A percentile compares a stretch with the other conserved stretches of the same genome.
Evolutionary conservation across 1,140 invertebrate species (phyloP).

Genomic region (Meloidogyne exigua): DNA sequence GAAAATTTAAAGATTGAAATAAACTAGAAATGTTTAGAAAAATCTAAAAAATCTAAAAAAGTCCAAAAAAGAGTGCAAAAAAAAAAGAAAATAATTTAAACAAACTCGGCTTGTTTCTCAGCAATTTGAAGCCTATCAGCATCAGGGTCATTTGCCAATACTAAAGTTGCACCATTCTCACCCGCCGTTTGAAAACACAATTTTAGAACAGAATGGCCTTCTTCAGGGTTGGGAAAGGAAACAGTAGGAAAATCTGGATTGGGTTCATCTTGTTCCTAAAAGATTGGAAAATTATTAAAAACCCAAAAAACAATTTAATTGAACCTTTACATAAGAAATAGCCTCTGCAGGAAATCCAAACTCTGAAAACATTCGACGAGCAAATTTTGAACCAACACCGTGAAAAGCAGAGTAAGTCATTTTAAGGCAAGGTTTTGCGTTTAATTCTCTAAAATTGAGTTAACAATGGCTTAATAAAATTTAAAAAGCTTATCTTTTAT

Average conservation of each 20-base stretch:
- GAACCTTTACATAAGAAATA: conserved; percentile 74
- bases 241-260: conserved; percentile 96
- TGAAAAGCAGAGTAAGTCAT: conserved; percentile 95
- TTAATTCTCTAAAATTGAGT: conserved; percentile 65
- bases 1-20: conserved; percentile 56
- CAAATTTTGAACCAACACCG: conserved; percentile 84
- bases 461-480: too few species aligned
- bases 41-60: not conserved
- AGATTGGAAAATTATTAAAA: not conserved
- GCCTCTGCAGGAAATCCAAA: conserved; percentile 72
- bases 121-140: conserved; percentile 92
- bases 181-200: conserved; percentile 82
- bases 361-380: conserved; percentile 74
- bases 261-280: conserved; percentile 70
- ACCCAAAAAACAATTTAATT: too few species aligned
- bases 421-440: conserved; percentile 70
- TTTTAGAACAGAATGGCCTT: conserved; percentile 82
- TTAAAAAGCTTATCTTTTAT: too few species aligned
- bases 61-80: not conserved
- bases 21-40: not conserved
- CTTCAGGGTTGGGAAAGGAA: conserved; percentile 95
- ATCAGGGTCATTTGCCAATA: conserved; percentile 97
- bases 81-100: not conserved
- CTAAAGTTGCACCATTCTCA: conserved; percentile 72
- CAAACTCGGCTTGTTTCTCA: conserved; percentile 68